Evolutionary conservation across 1,140 invertebrate species (phyloP), one percentile per base, ranked within the genome.

Genomic region (Diplogasteroides magnus): DNA sequence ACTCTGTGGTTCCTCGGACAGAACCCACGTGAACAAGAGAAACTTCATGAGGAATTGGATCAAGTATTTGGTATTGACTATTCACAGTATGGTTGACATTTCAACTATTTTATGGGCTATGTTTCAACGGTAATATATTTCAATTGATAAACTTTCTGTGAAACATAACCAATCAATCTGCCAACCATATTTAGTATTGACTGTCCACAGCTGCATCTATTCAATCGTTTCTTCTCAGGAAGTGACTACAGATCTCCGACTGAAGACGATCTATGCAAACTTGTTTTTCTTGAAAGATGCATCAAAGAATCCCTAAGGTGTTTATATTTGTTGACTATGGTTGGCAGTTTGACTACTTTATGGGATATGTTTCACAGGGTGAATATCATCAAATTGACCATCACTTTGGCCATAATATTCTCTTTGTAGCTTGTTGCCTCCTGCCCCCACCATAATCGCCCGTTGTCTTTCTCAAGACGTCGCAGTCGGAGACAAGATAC

Each of bases 201-300:
- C n/a, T n/a, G n/a, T n/a, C n/a, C n/a, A n/a, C n/a, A n/a, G n/a
- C n/a, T n/a, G n/a, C n/a, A n/a, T n/a, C n/a, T n/a, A n/a, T n/a
- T n/a, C n/a, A n/a, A n/a, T n/a, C n/a, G n/a, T n/a, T n/a, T n/a
- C n/a, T n/a, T 2, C 67, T 31, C 56, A 2, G 88, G 90, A 28
- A 88, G 91, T 89, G 74, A 71, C 89, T 84, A 88, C 87, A 68
- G 88, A 87, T 28, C 88, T n/a, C 88, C 88, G 58, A 91, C 90
- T n/a, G 90, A 89, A 82, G 88, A 90, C 76, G 91, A 92, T 73
- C 89, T 90, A 28, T 80, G 90, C 56, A 88, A 91, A 78, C 90
- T 92, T 90, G 91, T 91, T 78, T 92, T 91, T 76, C 82, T 91
- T 48, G 91, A 92, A 79, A 86, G 89, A 72, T 90, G 90, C 61